Base-by-base conservation (phyloP, 2,113 vertebrate species). In the Vombatus ursinus region DNA sequence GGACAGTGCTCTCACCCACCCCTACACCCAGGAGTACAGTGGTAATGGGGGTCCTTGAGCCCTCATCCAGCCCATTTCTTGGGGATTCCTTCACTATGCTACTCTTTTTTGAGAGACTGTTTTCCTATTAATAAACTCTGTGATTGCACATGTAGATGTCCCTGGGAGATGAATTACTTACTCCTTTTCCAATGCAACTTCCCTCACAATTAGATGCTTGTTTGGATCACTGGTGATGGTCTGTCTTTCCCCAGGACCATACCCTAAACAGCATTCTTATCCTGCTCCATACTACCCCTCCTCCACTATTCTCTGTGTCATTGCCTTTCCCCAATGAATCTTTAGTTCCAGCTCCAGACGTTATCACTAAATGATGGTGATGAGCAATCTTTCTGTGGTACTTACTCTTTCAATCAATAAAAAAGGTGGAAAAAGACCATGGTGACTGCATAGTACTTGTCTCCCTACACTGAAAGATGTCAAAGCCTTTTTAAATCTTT, bases 331-430 rank as follows among this genome's bases (percentile, higher is more conserved):
- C 16, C 14, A 94, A 23, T 95, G 96, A 91, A 96, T 57, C 54
- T 97, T 50, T 90, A 92, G 91, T 94, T 89, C 68, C 93, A 93
- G 26, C 25, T 0, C 0, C 96, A 94, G 95, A 48, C 94, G 95
- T 95, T 97, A 96, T 96, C 95, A 96, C 95, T 97, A 95, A 96
- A 68, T 50, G 91, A 47, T 9, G 96, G 31, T 77, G 90, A 95
- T 93, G 51, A 92, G 96, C 89, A 94, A 52, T 92, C 49, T 92
- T 95, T 95, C 94, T 96, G 84, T 47, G 47, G n/a, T 97, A 96
- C 97, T 96, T 97, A 94, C 50, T 96, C 97, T 68, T 96, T 37
- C 92, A 93, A 77, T 91, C 96, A 97, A 97, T 9, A 48, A 90
- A 50, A 90, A 93, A 44, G 92, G 47, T 94, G 91, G 61, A 25